These are phyloP conservation scores for Ips typographus DNA, from an alignment of 1,140 invertebrate species.

Conservation along the genomic window DNA sequence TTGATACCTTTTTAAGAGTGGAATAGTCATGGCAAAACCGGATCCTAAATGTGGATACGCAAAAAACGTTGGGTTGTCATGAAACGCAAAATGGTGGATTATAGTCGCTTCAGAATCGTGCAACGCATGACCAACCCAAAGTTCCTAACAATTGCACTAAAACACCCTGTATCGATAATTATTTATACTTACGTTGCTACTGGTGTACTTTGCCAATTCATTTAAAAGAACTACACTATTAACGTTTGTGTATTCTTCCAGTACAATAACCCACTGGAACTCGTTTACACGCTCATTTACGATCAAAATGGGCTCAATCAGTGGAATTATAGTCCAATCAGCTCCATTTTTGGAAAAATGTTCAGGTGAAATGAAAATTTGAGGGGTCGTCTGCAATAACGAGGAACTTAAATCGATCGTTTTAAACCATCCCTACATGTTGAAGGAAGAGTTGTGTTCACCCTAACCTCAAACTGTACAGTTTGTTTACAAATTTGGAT, in stretches of 20 bases:
- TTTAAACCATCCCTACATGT: no score
- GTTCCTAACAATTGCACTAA: conserved; percentile 53
- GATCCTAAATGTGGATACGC: conserved; percentile 79
- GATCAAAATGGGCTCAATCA: no score
- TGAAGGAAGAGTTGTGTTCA: no score
- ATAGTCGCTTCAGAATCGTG: conserved; percentile 79
- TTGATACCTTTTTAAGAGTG: conserved; percentile 67
- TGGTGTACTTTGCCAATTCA: conserved; percentile 56
- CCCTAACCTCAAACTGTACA: no score
- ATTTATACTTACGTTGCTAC: conserved; percentile 53
- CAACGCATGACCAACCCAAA: conserved; percentile 74
- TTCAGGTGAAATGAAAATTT: no score
- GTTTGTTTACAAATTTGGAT: no score
- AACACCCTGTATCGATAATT: no score
- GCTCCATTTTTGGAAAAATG: no score
- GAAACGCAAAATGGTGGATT: conserved; percentile 83
- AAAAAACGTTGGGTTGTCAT: conserved; percentile 67
- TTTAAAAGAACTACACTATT: conserved; percentile 57
- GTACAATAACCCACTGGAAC: conserved; percentile 63
- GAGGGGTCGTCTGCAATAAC: no score
- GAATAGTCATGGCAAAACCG: conserved; percentile 73
- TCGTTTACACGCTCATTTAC: no score
- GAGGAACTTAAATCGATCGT: no score
- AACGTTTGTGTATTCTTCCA: conserved; percentile 65
- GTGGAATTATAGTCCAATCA: no score